Conservation (phyloP, 1,140 invertebrate species). For the Eupristina koningsbergeri region DNA sequence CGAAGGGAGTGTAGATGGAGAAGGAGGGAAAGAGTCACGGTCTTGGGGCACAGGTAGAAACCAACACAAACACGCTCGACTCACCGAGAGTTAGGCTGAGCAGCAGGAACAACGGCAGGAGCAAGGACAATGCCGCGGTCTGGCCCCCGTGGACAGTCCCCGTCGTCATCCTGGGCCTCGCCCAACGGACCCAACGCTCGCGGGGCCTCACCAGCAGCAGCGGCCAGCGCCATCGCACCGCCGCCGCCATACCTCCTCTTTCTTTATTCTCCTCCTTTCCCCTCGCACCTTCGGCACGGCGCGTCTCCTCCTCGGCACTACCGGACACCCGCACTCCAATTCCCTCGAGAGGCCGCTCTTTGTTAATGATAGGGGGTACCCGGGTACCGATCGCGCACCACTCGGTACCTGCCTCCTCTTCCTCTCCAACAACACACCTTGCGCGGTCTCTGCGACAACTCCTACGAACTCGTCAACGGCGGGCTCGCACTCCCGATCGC, state of each 20-base stretch:
- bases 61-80: conserved; percentile 44
- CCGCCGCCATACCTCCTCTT: conserved; percentile 19
- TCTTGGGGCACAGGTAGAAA: background rate
- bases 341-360: too few species aligned
- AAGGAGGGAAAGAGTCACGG: background rate
- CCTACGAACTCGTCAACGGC: background rate
- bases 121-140: background rate
- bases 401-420: too few species aligned
- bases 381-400: too few species aligned
- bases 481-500: background rate
- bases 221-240: background rate
- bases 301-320: background rate
- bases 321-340: too few species aligned
- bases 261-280: conserved; percentile 18
- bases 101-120: conserved; percentile 48
- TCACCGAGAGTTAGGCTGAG: conserved; percentile 59
- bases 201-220: background rate
- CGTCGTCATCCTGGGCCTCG: conserved; percentile 36
- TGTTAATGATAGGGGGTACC: too few species aligned
- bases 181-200: conserved; percentile 11
- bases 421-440: too few species aligned
- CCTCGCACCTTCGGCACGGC: conserved; percentile 9
- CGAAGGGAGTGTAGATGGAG: background rate
- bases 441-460: background rate
- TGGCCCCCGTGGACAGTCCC: conserved; percentile 6